phyloP scores from a whole-genome alignment of 2,113 vertebrate genomes.

The Ascaphus truei region DNA sequence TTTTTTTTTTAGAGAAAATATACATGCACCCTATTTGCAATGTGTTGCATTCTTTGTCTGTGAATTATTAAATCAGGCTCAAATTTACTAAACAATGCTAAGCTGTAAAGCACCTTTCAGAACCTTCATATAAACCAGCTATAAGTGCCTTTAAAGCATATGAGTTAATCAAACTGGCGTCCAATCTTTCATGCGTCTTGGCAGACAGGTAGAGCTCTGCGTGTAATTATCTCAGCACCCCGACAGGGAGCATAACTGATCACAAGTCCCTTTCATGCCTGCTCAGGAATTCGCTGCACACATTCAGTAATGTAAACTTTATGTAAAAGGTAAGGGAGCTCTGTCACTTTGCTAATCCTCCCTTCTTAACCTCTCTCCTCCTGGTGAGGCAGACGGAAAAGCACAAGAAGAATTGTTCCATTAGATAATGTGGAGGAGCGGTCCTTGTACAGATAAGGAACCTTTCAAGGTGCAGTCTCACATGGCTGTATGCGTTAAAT shows the following conservation, averaged over 20 bases:
- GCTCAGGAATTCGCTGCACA: not conserved
- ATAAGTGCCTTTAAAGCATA: too few relatives aligned
- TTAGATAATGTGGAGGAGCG: not conserved
- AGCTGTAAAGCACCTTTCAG: too few relatives aligned
- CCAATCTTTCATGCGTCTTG: not conserved
- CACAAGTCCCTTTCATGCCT: constrained; percentile 10
- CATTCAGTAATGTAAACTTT: constrained; percentile 5
- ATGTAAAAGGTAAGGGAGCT: not conserved
- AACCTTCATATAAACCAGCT: too few relatives aligned
- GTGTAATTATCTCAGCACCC: not conserved
- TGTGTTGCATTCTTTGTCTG: too few relatives aligned
- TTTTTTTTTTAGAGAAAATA: too few relatives aligned
- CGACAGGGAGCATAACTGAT: not conserved
- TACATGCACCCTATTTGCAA: too few relatives aligned
- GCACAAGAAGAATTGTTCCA: not conserved
- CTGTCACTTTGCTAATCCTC: constrained; percentile 1
- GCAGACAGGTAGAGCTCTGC: not conserved
- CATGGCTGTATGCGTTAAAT: not conserved
- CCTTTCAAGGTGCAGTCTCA: not conserved
- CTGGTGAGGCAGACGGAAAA: not conserved
- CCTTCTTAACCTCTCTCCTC: not conserved
- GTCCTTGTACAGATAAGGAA: not conserved
- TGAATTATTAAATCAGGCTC: too few relatives aligned
- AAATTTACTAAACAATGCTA: too few relatives aligned
- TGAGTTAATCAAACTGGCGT: too few relatives aligned